Evolutionary conservation across 64 coral and sea anemone species (phyloP).

Genomic region (Porites australiensis): DNA sequence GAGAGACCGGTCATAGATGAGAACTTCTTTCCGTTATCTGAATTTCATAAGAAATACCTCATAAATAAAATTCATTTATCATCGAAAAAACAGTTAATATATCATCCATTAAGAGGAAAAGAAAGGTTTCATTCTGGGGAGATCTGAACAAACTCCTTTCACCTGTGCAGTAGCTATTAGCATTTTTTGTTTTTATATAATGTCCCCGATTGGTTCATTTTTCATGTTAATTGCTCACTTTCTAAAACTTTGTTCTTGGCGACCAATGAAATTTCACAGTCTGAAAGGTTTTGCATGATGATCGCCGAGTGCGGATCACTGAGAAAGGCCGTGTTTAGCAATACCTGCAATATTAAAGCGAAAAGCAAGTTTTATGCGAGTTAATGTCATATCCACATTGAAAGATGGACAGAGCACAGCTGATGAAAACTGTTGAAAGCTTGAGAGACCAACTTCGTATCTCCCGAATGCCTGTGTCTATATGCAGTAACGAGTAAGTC

Average conservation of each 20-base stretch:
- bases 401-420: slow-evolving; percentile 88
- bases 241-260: background rate
- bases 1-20: too few relatives aligned
- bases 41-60: background rate
- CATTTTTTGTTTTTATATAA: background rate
- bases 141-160: background rate
- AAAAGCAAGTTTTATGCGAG: background rate
- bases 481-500: slow-evolving; percentile 95
- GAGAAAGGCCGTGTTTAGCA: slow-evolving; percentile 10
- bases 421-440: slow-evolving; percentile 93
- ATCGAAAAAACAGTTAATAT: background rate
- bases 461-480: slow-evolving; percentile 90
- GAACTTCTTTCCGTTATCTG: background rate
- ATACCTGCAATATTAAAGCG: background rate
- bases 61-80: background rate
- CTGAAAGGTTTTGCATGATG: slow-evolving; percentile 37
- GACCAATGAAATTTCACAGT: slow-evolving; percentile 5
- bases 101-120: background rate
- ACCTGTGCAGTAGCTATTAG: slow-evolving; percentile 12
- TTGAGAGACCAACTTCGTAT: slow-evolving; percentile 95
- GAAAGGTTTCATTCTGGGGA: background rate
- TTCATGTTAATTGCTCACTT: slow-evolving; percentile 59
- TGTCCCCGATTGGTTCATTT: slow-evolving; percentile 24
- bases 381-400: background rate
- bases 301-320: background rate